Evolutionary conservation across 2,797 vertebrate species (phyloP).

Genomic region (Paramormyrops hopkinsi): DNA sequence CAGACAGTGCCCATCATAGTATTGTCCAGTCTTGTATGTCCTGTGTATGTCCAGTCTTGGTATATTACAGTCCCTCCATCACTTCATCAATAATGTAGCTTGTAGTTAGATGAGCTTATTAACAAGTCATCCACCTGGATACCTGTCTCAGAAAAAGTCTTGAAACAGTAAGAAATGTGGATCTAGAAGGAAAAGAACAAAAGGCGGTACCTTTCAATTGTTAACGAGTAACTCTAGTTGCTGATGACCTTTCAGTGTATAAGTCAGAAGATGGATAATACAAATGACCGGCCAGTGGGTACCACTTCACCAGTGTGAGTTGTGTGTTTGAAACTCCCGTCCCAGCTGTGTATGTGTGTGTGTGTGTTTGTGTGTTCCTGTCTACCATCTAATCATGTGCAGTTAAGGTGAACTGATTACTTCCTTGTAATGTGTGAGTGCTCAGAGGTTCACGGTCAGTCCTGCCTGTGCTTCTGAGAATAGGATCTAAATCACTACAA

Average conservation of each 20-base stretch:
- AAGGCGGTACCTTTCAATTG: neutral
- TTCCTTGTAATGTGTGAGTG: neutral
- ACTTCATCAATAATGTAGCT: neutral
- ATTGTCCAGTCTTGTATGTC: neutral
- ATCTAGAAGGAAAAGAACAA: neutral
- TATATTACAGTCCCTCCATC: conserved; percentile 1
- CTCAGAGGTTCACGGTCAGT: neutral
- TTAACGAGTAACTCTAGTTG: neutral
- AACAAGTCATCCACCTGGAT: neutral
- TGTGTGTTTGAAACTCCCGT: neutral
- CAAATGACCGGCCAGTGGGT: neutral
- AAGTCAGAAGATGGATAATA: neutral
- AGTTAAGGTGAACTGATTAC: neutral
- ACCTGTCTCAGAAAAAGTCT: neutral
- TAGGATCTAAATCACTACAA: neutral
- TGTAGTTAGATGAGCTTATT: neutral
- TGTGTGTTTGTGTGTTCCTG: neutral
- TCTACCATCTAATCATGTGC: neutral
- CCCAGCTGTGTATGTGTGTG: neutral
- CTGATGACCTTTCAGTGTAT: neutral
- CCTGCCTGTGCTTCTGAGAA: neutral
- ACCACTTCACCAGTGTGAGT: neutral
- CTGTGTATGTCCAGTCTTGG: neutral
- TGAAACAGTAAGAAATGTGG: neutral
- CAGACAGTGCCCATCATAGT: neutral